phyloP scores from a whole-genome alignment of 2,888 invertebrate species.

The Eupithecia subumbrata region DNA sequence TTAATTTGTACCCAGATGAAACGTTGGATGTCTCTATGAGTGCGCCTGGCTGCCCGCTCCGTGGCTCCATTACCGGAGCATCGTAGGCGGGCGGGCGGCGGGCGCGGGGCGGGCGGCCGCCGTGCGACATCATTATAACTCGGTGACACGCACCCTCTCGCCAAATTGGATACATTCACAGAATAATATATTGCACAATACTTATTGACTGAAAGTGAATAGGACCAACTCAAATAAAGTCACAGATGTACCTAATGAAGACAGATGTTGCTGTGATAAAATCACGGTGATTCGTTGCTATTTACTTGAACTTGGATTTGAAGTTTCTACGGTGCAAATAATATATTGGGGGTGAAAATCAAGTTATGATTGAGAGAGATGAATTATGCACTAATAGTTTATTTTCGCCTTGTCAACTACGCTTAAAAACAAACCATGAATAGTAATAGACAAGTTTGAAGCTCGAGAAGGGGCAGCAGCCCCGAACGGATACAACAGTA shows the following conservation, averaged over 20 bases:
- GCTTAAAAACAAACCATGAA: not conserved
- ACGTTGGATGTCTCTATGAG: not conserved
- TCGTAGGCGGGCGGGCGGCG: not conserved
- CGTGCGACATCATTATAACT: slow-evolving; percentile 5
- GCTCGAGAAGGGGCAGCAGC: too few relatives aligned
- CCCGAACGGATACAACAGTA: too few relatives aligned
- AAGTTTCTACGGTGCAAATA: not conserved
- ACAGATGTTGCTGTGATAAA: not conserved
- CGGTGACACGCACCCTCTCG: slow-evolving; percentile 3
- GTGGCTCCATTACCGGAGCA: not conserved
- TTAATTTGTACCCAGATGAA: not conserved
- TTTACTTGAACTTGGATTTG: not conserved
- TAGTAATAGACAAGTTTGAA: not conserved
- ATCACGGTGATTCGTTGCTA: not conserved
- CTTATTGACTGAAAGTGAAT: not conserved
- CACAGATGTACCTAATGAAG: not conserved
- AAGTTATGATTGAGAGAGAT: not conserved
- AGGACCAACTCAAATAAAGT: slow-evolving; percentile 1
- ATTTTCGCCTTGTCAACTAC: not conserved
- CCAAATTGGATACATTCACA: slow-evolving; percentile 4
- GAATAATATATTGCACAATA: slow-evolving; percentile 4
- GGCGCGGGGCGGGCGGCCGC: not conserved
- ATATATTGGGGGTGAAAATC: too few relatives aligned
- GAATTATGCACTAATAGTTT: not conserved
- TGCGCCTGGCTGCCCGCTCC: not conserved